Evolutionary conservation across 1,140 invertebrate genomes (phyloP), one percentile per base, ranked within the genome.

Genomic region (Drosophila pachea): DNA sequence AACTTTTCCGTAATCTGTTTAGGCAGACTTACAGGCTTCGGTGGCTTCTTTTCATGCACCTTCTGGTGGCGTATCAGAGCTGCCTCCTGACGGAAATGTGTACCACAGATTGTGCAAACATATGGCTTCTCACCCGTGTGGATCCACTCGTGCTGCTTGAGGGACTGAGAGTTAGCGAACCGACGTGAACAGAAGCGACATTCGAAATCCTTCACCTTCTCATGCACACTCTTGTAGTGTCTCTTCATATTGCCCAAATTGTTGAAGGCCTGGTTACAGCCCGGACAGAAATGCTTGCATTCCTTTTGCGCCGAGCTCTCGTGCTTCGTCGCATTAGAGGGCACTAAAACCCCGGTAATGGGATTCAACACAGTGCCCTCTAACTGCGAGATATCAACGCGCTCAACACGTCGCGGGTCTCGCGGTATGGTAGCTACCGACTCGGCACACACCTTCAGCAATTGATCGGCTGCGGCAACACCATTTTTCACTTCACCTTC

Each of bases 91-190:
- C 88, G 87, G 42, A 89, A 89, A 32, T 86, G 71, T 0, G 73
- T 88, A 7, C 76, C 76, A 35, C 87, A 89, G 7, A 38, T 70
- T 35, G 72, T 73, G 48, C 87, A 89, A 47, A 75, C 81, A 52
- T 87, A 76, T 0, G 87, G 87, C 38, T 88, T 89, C 40, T 89
- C 87, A 0, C 93, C 93, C 33, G 88, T 89, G n/a, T 89, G 88
- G 8, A 86, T 89, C 88, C 88, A 89, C 50, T 89, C 86, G 64
- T 89, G 88, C 32, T 89, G 88, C 55, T 89, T 89, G 1, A 88
- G 49, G 0, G 88, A 87, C 31, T 89, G 88, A 0, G 88, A 88
- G 56, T 89, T 89, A 7, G 88, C 88, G 43, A 89, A 89, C 5
- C 83, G 77, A 3, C 77, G 76, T 1, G 82, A 59, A 61, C 88